Evolutionary conservation across 2,888 invertebrate genomes (phyloP).

Genomic region (Ditula angustiorana): DNA sequence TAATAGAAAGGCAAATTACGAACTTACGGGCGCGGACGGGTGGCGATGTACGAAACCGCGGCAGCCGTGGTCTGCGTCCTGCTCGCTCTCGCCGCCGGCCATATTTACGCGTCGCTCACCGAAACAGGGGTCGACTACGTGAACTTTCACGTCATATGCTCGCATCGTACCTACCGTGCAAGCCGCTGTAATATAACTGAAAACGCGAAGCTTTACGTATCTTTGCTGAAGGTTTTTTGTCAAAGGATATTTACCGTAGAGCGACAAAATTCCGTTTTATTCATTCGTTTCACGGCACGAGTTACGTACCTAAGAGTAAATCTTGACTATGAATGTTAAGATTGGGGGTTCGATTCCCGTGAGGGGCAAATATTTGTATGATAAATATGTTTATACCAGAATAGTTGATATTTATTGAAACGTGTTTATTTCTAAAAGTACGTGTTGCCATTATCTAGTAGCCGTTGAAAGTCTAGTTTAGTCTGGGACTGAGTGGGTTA

Average conservation of each 20-base stretch:
- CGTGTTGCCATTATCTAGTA: too few species aligned
- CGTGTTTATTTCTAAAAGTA: too few species aligned
- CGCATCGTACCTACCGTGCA: conserved; percentile 64
- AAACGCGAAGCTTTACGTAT: conserved; percentile 27
- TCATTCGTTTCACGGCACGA: background rate
- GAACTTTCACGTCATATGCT: conserved; percentile 80
- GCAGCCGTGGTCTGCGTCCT: conserved; percentile 69
- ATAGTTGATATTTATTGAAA: too few species aligned
- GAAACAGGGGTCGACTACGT: conserved; percentile 77
- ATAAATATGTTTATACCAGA: too few species aligned
- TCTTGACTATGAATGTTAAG: too few species aligned
- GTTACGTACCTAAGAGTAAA: too few species aligned
- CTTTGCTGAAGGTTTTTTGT: conserved; percentile 1
- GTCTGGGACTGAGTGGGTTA: too few species aligned
- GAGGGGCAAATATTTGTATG: too few species aligned
- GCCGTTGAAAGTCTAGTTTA: too few species aligned
- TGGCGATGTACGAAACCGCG: conserved; percentile 84
- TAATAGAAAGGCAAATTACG: conserved; percentile 86
- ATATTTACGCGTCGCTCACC: conserved; percentile 69
- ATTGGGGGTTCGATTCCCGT: too few species aligned
- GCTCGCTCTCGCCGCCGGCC: conserved; percentile 64
- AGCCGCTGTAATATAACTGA: conserved; percentile 19
- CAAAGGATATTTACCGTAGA: background rate
- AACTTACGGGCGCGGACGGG: conserved; percentile 86
- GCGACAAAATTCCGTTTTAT: background rate